A percentile compares a stretch with the other conserved stretches of the same genome.
These are phyloP conservation scores for Lampropteryx suffumata DNA, from an alignment of 2,888 invertebrate genomes.

Conservation along the genomic window DNA sequence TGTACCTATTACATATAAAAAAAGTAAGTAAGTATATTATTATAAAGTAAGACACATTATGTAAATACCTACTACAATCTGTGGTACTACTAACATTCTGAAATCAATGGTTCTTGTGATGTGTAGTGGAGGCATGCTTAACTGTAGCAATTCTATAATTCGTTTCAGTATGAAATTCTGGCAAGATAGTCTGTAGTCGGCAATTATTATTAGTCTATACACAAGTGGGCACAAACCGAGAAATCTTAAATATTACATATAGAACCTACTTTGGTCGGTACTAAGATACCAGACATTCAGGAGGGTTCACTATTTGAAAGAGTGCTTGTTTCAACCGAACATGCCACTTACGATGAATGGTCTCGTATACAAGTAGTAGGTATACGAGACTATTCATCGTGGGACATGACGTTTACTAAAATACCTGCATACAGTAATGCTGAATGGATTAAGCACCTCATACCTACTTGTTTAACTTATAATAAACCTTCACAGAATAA, in stretches of 20 bases:
- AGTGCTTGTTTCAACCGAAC: conserved; percentile 6
- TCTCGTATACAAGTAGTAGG: conserved; percentile 2
- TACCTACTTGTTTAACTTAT: conserved; percentile 5
- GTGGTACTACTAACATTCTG: conserved; percentile 18
- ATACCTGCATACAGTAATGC: neutral
- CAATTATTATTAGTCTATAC: conserved; percentile 13
- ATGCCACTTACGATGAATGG: conserved; percentile 2
- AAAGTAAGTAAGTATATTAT: conserved; percentile 14
- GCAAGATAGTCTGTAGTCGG: conserved; percentile 31
- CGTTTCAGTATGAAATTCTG: conserved; percentile 23
- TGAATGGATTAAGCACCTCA: conserved; percentile 3
- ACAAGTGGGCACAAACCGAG: too few relatives aligned
- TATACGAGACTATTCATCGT: neutral
- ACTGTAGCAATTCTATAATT: conserved; percentile 4
- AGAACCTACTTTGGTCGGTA: conserved; percentile 1
- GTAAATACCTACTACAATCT: too few relatives aligned
- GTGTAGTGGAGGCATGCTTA: neutral
- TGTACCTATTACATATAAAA: conserved; percentile 1
- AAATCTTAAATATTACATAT: neutral
- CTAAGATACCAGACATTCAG: neutral
- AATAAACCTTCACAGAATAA: conserved; percentile 17
- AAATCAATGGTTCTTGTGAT: conserved; percentile 16
- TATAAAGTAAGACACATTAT: neutral
- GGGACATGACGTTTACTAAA: conserved; percentile 1
- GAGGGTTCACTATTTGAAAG: neutral